These are phyloP conservation scores for Pseudoatta argentina DNA, from an alignment of 1,140 invertebrate genomes.

Conservation along the genomic window DNA sequence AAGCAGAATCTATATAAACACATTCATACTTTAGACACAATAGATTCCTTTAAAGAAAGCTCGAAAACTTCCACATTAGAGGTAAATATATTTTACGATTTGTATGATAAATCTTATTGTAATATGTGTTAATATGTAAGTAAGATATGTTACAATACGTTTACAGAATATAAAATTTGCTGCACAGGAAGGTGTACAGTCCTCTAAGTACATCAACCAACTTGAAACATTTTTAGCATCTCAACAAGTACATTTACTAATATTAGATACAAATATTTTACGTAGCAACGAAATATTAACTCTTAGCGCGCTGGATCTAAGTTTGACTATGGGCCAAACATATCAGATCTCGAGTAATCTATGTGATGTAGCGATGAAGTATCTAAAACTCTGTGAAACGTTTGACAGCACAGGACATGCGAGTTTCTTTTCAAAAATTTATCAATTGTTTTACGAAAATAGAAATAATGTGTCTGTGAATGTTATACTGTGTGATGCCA, in stretches of 20 bases:
- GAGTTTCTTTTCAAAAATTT: conserved; percentile 74
- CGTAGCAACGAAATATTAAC: conserved; percentile 77
- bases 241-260: conserved; percentile 75
- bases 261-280: conserved; percentile 59
- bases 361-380: conserved; percentile 78
- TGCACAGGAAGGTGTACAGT: conserved; percentile 77
- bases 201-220: conserved; percentile 77
- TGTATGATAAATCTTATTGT: not conserved
- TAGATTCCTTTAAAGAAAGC: conserved; percentile 57
- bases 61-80: conserved; percentile 72
- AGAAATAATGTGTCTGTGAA: conserved; percentile 67
- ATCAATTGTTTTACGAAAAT: conserved; percentile 76
- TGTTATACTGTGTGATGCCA: conserved; percentile 77
- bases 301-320: conserved; percentile 78
- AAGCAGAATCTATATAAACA: conserved; percentile 73
- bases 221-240: conserved; percentile 82
- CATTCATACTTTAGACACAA: conserved; percentile 38
- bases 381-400: conserved; percentile 77
- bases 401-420: conserved; percentile 72
- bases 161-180: conserved; percentile 80
- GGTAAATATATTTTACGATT: conserved; percentile 56
- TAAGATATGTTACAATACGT: conserved; percentile 3
- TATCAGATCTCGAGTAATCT: conserved; percentile 73
- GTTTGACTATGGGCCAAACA: conserved; percentile 76
- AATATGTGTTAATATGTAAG: too few relatives aligned